Conservation (phyloP, 2,113 vertebrate species). For the Brachirus orientalis region DNA sequence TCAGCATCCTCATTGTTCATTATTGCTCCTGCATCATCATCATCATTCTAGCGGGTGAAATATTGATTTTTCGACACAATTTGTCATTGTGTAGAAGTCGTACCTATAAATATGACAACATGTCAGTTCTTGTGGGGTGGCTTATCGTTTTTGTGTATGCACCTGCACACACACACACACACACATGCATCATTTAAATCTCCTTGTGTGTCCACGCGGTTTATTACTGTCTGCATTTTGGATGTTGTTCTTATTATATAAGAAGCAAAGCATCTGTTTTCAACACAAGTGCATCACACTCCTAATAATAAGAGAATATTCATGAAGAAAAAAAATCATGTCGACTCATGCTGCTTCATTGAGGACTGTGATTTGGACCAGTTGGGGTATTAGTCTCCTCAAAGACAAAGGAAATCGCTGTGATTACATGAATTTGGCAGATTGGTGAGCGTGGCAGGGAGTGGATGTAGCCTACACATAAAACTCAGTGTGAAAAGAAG, state of each 20-base stretch:
- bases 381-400: constrained; percentile 35
- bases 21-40: constrained; percentile 56
- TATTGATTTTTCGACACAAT: constrained; percentile 47
- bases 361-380: constrained; percentile 28
- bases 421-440: constrained; percentile 58
- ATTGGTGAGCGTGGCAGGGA: constrained; percentile 40
- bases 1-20: constrained; percentile 60
- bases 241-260: too few relatives aligned
- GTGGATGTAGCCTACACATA: constrained; percentile 13
- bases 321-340: constrained; percentile 49
- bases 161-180: too few relatives aligned
- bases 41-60: constrained; percentile 55
- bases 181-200: too few relatives aligned
- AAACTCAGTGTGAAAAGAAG: constrained; percentile 27
- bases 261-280: constrained; percentile 15
- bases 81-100: constrained; percentile 34
- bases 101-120: constrained; percentile 19
- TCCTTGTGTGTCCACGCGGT: too few relatives aligned
- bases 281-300: constrained; percentile 36
- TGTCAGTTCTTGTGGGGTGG: background rate
- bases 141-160: too few relatives aligned
- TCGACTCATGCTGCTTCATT: constrained; percentile 21
- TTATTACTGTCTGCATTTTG: background rate
- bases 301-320: constrained; percentile 46
- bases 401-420: constrained; percentile 43